Percentiles rank a stretch among this genome's conserved stretches.
These are phyloP conservation scores for Pelagia noctiluca DNA, from an alignment of 30 jellyfish, hydroid and myxozoan species.

Conservation along the genomic window DNA sequence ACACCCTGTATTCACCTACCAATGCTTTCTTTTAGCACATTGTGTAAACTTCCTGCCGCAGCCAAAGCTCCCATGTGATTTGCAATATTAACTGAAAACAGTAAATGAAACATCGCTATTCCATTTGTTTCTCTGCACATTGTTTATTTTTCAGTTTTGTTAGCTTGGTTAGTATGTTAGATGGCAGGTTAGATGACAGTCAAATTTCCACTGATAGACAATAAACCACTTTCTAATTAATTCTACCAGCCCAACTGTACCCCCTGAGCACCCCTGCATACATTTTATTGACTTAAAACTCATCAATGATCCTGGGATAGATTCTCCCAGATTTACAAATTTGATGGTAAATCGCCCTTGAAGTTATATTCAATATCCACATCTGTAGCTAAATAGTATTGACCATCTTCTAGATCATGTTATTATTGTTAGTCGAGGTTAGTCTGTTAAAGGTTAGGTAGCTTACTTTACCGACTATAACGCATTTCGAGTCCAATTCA, in stretches of 20 bases:
- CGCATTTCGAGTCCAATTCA: too few relatives aligned
- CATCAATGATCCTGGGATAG: too few relatives aligned
- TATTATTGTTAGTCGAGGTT: too few relatives aligned
- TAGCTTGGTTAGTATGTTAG: neutral
- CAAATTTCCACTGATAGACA: slow-evolving; percentile 72
- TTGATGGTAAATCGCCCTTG: too few relatives aligned
- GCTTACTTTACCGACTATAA: too few relatives aligned
- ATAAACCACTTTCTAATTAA: neutral
- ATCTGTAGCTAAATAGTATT: too few relatives aligned
- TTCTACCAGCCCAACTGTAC: neutral
- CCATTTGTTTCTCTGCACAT: neutral
- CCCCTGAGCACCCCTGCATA: neutral
- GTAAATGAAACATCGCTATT: slow-evolving; percentile 18
- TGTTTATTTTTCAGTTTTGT: slow-evolving; percentile 21
- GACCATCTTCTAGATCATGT: too few relatives aligned
- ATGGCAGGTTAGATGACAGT: slow-evolving; percentile 7
- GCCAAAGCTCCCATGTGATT: slow-evolving; percentile 67
- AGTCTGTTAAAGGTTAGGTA: too few relatives aligned
- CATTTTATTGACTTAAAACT: too few relatives aligned
- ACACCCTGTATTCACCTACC: slow-evolving; percentile 72
- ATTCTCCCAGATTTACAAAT: too few relatives aligned
- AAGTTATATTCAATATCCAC: too few relatives aligned
- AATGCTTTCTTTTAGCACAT: slow-evolving; percentile 70
- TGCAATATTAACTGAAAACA: slow-evolving; percentile 70
- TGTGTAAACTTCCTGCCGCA: slow-evolving; percentile 72